These are phyloP conservation scores for Lasioglossum albipes DNA, from an alignment of 1,140 invertebrate genomes.

Conservation along the genomic window DNA sequence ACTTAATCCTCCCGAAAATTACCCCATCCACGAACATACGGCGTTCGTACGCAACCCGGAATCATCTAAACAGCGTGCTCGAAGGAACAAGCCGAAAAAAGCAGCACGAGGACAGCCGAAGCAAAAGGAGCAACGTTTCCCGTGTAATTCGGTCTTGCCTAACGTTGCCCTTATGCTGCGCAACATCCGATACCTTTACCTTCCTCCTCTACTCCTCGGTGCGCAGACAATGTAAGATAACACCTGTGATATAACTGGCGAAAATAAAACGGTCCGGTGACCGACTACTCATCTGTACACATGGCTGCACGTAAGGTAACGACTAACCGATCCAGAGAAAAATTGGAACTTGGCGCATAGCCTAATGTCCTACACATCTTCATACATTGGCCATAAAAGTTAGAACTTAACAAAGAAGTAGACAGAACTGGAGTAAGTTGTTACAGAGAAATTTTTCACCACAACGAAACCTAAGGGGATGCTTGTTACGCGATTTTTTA, in stretches of 20 bases:
- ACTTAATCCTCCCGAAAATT: conserved; percentile 9
- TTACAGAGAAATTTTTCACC: too few species aligned
- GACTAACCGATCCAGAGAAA: too few species aligned
- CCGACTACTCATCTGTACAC: conserved; percentile 14
- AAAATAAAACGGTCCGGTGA: conserved; percentile 61
- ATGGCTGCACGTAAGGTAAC: not conserved
- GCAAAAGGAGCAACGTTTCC: conserved; percentile 48
- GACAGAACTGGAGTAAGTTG: too few species aligned
- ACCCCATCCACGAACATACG: not conserved
- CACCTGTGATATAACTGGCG: conserved; percentile 61
- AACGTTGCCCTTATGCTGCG: conserved; percentile 66
- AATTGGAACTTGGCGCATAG: not conserved
- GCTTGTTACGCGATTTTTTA: too few species aligned
- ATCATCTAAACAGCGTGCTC: conserved; percentile 26
- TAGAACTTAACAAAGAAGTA: too few species aligned
- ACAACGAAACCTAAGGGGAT: too few species aligned
- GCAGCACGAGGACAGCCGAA: not conserved
- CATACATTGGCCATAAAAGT: too few species aligned
- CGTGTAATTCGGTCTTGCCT: conserved; percentile 63
- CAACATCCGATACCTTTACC: conserved; percentile 64
- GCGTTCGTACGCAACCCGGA: conserved; percentile 20
- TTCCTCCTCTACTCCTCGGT: conserved; percentile 5
- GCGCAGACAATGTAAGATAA: conserved; percentile 63
- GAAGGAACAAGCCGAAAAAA: not conserved
- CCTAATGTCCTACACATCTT: not conserved